These are phyloP conservation scores for Podabrus alpinus DNA, from an alignment of 2,888 invertebrate genomes.

Conservation along the genomic window DNA sequence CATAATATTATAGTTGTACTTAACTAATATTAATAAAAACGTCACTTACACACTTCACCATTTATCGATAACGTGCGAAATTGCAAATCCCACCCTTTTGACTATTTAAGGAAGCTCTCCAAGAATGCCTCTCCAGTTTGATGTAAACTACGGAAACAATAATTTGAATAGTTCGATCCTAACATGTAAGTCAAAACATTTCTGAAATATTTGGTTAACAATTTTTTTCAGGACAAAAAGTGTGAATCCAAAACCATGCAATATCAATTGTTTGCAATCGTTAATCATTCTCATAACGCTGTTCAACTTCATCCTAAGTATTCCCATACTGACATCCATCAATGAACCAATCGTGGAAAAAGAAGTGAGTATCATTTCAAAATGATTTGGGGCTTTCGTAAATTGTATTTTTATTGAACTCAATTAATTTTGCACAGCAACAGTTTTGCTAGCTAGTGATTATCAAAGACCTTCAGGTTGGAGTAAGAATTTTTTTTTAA, in stretches of 20 bases:
- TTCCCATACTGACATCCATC: neutral
- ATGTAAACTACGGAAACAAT: neutral
- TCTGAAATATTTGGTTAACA: neutral
- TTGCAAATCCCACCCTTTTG: constrained; percentile 11
- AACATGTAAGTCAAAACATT: neutral
- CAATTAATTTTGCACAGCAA: no score
- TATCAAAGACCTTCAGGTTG: no score
- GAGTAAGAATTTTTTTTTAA: no score
- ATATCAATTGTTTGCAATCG: neutral
- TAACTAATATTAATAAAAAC: constrained; percentile 2
- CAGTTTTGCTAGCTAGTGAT: no score
- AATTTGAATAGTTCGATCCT: neutral
- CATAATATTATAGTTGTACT: neutral
- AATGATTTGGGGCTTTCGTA: neutral
- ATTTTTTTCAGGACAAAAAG: neutral
- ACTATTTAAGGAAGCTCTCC: constrained; percentile 22
- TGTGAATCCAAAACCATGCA: neutral
- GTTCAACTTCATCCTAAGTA: neutral
- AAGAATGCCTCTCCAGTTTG: neutral
- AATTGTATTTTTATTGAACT: no score
- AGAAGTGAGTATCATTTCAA: neutral
- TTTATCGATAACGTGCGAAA: constrained; percentile 14
- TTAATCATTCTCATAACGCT: neutral
- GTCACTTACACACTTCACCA: neutral
- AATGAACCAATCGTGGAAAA: neutral